A percentile compares a stretch with the other conserved stretches of the same genome.
These are phyloP conservation scores for Trimorus sp. DNA, from an alignment of 2,888 invertebrate species.

Conservation along the genomic window DNA sequence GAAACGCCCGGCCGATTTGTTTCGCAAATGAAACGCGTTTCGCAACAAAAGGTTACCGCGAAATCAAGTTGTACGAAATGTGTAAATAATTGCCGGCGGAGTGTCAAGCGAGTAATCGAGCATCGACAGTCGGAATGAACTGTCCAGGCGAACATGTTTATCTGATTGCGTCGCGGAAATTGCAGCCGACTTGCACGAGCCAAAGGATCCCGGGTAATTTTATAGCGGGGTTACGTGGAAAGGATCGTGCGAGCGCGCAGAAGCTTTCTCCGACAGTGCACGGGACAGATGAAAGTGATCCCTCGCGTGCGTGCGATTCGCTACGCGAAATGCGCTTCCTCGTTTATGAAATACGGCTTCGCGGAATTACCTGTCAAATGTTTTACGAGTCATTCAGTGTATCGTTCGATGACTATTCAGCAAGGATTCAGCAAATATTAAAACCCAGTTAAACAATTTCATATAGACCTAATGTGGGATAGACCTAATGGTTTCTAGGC, in stretches of 20 bases:
- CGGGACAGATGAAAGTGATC: conserved; percentile 45
- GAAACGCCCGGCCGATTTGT: no score
- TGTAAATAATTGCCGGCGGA: conserved; percentile 22
- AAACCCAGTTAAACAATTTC: no score
- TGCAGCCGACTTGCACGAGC: conserved; percentile 19
- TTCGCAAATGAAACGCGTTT: conserved; percentile 1
- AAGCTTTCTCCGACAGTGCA: conserved; percentile 41
- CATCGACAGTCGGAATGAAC: conserved; percentile 8
- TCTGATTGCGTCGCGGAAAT: conserved; percentile 41
- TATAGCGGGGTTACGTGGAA: conserved; percentile 47
- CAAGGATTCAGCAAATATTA: no score
- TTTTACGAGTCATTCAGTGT: no score
- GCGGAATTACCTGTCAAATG: no score
- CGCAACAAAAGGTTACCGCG: not conserved
- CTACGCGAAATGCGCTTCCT: no score
- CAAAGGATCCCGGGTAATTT: conserved; percentile 36
- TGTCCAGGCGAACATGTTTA: conserved; percentile 15
- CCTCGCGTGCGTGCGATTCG: conserved; percentile 12
- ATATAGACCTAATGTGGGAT: no score
- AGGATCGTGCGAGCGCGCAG: conserved; percentile 13
- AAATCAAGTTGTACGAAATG: conserved; percentile 33
- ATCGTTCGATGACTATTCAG: no score
- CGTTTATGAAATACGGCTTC: no score
- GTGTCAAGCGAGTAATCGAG: conserved; percentile 28
- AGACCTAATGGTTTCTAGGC: no score